Base-by-base conservation (phyloP, 92 coral and sea anemone species). In the Phymanthus crucifer region DNA sequence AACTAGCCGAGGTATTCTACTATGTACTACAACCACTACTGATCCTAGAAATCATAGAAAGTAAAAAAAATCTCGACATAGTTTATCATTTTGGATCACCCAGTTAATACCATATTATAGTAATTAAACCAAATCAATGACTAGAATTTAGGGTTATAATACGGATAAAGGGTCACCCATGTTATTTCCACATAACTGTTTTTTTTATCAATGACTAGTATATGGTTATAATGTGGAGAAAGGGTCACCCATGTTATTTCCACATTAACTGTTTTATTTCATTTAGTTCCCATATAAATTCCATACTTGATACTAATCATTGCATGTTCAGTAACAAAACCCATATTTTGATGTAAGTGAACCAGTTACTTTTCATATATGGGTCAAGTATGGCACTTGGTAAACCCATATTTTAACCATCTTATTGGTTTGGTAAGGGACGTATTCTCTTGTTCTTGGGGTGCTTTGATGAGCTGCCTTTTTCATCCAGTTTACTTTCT, bases 361-460 rank as follows among this genome's bases (percentile, higher is more conserved):
- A 5, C 48, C 48, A 43, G 48, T 5, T 43, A 43, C 48, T 43
- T 43, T 5, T 43, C 48, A 43, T 43, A 43, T 43, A 43, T 43
- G 48, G 48, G 48, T 13, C 48, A 43, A 5, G 48, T 43, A 43
- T 43, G 48, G 48, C 48, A 43, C 48, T 43, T 43, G 48, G 48
- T 43, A 43, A 43, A 43, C 48, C 48, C 48, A 43, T 43, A 43
- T 43, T 43, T 5, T 43, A 43, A 43, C 48, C 5, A 43, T 43
- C 48, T 43, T 43, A 43, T 43, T 43, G 48, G 48, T 43, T 43
- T 43, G 48, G 48, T 43, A 43, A 43, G 48, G 48, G 48, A 48
- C 23, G n/a, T 6, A 80, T 67, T 37, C 89, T 66, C 6, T 38
- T 73, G 32, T 85, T 80, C 35, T 66, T 73, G 21, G 86, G 85